A percentile compares a stretch with the other conserved stretches of the same genome.
phyloP scores from a whole-genome alignment of 2,113 vertebrate species.

The Merops nubicus region DNA sequence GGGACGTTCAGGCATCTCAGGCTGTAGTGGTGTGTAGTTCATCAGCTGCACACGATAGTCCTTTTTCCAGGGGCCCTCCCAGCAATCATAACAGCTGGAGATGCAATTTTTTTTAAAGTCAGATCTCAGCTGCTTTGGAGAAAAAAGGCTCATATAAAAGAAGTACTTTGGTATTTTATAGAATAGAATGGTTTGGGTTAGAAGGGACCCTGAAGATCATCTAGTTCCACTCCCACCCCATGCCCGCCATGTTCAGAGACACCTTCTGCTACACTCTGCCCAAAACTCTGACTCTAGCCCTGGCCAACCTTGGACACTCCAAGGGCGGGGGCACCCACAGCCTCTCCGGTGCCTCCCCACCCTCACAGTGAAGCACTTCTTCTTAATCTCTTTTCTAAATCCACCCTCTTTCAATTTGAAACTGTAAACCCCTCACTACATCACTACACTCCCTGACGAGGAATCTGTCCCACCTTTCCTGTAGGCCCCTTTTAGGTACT shows the following conservation, averaged over 20 bases:
- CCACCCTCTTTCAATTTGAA: neutral
- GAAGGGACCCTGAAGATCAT: neutral
- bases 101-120: neutral
- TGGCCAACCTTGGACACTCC: no score
- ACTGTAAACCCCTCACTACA: neutral
- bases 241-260: neutral
- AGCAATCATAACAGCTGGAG: conserved; percentile 21
- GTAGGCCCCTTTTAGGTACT: neutral
- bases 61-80: neutral
- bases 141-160: neutral
- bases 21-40: neutral
- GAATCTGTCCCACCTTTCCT: neutral
- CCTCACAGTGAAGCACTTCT: neutral
- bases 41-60: neutral
- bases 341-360: neutral
- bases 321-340: neutral
- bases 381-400: neutral
- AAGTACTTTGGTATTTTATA: neutral
- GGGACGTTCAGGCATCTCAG: neutral
- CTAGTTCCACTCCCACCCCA: neutral
- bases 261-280: neutral
- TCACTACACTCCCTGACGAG: no score
- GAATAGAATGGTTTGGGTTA: neutral
- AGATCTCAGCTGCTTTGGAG: neutral
- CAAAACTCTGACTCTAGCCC: neutral